Conservation (phyloP, 2,888 invertebrate genomes). For the Aphodius sticticus region DNA sequence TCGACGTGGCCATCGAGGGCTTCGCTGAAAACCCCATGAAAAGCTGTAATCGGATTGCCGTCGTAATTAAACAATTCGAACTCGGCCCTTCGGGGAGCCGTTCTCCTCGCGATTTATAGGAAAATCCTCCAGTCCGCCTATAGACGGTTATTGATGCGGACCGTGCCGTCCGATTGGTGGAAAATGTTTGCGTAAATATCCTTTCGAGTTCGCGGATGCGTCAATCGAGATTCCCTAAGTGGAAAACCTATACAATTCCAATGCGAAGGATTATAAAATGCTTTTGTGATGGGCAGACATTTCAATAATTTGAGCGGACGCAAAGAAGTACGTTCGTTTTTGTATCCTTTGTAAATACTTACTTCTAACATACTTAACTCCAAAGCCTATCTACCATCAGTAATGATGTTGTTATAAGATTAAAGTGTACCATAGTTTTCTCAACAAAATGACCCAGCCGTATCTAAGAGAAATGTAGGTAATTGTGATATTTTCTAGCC, state of each 20-base stretch:
- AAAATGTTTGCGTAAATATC: slow-evolving; percentile 4
- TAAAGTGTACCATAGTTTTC: no score
- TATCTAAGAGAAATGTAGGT: no score
- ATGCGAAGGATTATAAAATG: neutral
- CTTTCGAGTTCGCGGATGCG: neutral
- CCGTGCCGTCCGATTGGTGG: neutral
- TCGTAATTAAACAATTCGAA: slow-evolving; percentile 4
- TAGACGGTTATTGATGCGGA: neutral
- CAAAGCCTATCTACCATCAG: no score
- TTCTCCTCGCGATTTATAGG: neutral
- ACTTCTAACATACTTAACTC: no score
- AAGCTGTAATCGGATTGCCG: neutral
- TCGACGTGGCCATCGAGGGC: neutral
- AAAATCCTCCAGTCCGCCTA: neutral
- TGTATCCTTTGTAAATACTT: no score
- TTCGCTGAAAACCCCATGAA: neutral
- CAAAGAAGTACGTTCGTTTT: neutral
- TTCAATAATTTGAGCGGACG: neutral
- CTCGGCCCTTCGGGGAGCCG: neutral
- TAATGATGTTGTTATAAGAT: no score
- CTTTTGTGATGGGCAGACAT: neutral
- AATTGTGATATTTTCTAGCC: no score
- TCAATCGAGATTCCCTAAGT: neutral
- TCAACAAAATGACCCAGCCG: no score
- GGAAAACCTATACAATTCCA: neutral